Conservation (phyloP, 37 sponge, comb jelly and placozoan species). For the Haliclona indistincta region DNA sequence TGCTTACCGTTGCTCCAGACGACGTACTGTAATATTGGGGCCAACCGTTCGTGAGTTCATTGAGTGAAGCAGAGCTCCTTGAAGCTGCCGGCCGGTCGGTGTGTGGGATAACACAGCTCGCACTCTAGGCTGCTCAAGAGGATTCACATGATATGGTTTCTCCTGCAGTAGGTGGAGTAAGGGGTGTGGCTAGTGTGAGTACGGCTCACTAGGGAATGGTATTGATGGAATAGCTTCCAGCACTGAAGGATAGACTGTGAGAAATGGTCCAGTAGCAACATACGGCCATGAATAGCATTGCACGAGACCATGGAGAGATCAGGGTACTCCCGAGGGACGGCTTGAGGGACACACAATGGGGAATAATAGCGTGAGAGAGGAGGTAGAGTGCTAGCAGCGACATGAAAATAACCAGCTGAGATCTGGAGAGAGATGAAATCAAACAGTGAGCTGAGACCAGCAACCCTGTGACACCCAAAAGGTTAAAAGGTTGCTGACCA, state of each 20-base stretch:
- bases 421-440: slow-evolving; percentile 21
- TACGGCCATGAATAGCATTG: slow-evolving; percentile 49
- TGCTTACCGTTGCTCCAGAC: slow-evolving; percentile 52
- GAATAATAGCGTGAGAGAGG: slow-evolving; percentile 31
- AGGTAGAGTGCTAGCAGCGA: slow-evolving; percentile 43
- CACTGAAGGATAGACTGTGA: slow-evolving; percentile 49
- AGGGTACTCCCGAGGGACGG: slow-evolving; percentile 59
- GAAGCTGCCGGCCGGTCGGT: slow-evolving; percentile 30
- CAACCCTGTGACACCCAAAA: too few species aligned
- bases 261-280: slow-evolving; percentile 65
- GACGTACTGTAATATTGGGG: slow-evolving; percentile 71
- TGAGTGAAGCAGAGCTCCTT: slow-evolving; percentile 51
- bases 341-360: slow-evolving; percentile 35
- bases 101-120: slow-evolving; percentile 35
- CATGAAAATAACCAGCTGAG: slow-evolving; percentile 72
- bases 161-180: neutral
- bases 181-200: neutral
- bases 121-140: slow-evolving; percentile 26
- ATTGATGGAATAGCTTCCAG: slow-evolving; percentile 68
- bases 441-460: neutral
- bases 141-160: slow-evolving; percentile 39
- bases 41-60: slow-evolving; percentile 63
- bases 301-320: slow-evolving; percentile 50
- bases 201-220: slow-evolving; percentile 10
- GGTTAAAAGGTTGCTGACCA: too few species aligned